phyloP scores from a whole-genome alignment of 2,113 vertebrate species.

The Hylia prasina region DNA sequence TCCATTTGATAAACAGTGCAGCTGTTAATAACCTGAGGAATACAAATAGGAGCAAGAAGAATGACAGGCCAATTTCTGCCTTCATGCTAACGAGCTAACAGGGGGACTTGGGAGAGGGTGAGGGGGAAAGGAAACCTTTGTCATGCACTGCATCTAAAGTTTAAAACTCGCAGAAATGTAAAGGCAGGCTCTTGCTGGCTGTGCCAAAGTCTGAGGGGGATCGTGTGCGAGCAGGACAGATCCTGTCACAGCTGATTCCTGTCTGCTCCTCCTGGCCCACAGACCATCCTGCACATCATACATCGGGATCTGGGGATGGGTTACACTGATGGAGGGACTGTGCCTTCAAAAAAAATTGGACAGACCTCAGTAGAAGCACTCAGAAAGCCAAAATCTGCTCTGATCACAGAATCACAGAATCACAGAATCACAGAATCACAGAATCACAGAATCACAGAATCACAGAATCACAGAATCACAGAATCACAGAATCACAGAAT shows the following conservation, averaged over 20 bases:
- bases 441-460: too few species aligned
- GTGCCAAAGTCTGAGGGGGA: background rate
- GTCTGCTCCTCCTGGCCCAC: background rate
- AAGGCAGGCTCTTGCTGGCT: background rate
- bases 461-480: too few species aligned
- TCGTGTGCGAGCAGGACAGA: background rate
- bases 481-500: too few species aligned
- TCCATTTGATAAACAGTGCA: conserved; percentile 17
- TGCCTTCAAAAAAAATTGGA: background rate
- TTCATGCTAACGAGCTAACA: background rate
- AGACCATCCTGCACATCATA: background rate
- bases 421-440: too few species aligned
- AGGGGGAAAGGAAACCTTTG: background rate
- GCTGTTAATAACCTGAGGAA: conserved; percentile 14
- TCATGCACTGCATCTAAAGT: background rate
- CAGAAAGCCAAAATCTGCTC: background rate
- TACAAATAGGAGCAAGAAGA: background rate
- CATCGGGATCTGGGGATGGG: background rate
- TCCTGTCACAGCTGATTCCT: conserved; percentile 1
- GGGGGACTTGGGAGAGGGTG: background rate
- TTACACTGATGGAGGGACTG: background rate
- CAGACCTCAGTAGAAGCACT: background rate
- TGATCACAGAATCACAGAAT: too few species aligned
- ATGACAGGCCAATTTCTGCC: background rate
- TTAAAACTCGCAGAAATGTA: background rate